Evolutionary conservation across 2,113 vertebrate species (phyloP).

Genomic region (Opisthocomus hoazin): DNA sequence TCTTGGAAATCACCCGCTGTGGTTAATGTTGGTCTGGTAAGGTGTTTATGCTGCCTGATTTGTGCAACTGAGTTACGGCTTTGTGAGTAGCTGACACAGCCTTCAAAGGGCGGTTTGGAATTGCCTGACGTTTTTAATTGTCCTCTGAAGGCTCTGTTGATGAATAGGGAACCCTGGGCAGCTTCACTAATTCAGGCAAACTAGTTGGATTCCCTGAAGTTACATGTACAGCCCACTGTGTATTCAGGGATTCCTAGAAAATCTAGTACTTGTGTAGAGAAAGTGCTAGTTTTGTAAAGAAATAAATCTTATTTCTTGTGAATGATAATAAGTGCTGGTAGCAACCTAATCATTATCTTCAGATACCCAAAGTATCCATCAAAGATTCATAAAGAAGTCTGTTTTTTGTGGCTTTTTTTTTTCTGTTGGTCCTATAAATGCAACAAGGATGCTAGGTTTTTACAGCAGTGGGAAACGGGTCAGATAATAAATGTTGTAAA

Average conservation of each 20-base stretch:
- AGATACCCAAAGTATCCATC: neutral
- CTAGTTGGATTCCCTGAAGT: neutral
- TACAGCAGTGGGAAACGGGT: neutral
- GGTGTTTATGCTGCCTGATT: neutral
- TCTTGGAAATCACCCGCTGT: neutral
- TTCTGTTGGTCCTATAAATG: neutral
- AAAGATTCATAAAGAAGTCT: neutral
- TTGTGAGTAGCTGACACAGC: neutral
- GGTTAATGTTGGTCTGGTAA: neutral
- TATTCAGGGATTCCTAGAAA: neutral
- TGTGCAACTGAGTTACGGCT: neutral
- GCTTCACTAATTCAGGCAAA: neutral
- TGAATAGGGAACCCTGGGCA: neutral
- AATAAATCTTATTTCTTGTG: neutral
- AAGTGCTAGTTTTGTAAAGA: neutral
- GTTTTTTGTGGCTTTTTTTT: neutral
- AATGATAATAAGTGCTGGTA: neutral
- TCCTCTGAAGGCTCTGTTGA: neutral
- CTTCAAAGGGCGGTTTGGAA: neutral
- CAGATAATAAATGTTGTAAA: neutral
- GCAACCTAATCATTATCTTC: neutral
- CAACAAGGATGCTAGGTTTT: neutral
- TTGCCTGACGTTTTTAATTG: neutral
- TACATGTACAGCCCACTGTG: neutral
- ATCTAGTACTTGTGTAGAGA: neutral